These are phyloP conservation scores for Calliphora vomitoria DNA, from an alignment of 2,888 invertebrate genomes.

Conservation along the genomic window DNA sequence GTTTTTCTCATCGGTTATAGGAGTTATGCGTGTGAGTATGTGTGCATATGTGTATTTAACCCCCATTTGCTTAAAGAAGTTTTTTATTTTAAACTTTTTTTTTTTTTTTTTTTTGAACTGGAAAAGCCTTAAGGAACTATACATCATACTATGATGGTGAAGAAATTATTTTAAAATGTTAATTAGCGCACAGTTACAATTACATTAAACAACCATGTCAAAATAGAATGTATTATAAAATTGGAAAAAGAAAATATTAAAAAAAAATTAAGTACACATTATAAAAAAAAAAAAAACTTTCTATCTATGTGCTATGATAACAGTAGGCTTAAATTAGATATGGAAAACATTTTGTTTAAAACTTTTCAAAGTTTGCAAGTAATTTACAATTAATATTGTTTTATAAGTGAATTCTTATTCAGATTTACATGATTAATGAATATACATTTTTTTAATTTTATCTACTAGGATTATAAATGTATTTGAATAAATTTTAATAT, in stretches of 20 bases:
- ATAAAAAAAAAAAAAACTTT: neutral
- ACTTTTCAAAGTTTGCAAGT: neutral
- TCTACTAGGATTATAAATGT: neutral
- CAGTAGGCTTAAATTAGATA: slow-evolving; percentile 36
- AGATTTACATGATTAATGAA: too few relatives aligned
- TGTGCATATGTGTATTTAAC: slow-evolving; percentile 23
- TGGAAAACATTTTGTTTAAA: neutral
- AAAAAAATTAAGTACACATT: slow-evolving; percentile 40
- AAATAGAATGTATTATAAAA: slow-evolving; percentile 57
- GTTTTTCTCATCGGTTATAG: slow-evolving; percentile 58
- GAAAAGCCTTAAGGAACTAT: slow-evolving; percentile 74
- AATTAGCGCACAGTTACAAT: slow-evolving; percentile 76
- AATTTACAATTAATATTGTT: slow-evolving; percentile 15
- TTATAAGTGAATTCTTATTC: neutral
- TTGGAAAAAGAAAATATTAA: slow-evolving; percentile 37
- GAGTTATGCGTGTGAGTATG: slow-evolving; percentile 2
- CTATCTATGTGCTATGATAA: neutral
- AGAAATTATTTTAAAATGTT: slow-evolving; percentile 76
- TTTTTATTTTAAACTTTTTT: slow-evolving; percentile 22
- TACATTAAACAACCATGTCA: slow-evolving; percentile 66
- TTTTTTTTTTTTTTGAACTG: slow-evolving; percentile 16
- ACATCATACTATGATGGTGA: slow-evolving; percentile 53
- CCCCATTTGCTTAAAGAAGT: slow-evolving; percentile 47
- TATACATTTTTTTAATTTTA: neutral
- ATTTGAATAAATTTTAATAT: too few relatives aligned